Percentiles rank a stretch among this genome's conserved stretches.
phyloP scores from a whole-genome alignment of 2,888 invertebrate genomes.

The Zygaena filipendulae region DNA sequence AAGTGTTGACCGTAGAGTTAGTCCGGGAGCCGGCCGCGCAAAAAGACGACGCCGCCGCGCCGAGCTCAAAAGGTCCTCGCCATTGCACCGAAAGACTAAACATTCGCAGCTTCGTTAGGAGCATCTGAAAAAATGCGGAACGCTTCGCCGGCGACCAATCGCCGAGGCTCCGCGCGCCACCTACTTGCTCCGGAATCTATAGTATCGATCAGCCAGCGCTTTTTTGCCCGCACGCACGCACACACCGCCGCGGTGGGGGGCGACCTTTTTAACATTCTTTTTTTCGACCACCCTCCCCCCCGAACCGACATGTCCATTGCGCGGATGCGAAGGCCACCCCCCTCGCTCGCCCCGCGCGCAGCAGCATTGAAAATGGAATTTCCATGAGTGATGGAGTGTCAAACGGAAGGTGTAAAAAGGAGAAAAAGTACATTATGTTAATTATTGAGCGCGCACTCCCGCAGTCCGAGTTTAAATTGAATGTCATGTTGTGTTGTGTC shows the following conservation, averaged over 20 bases:
- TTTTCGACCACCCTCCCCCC: constrained; percentile 62
- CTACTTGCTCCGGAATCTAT: constrained; percentile 67
- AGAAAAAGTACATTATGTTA: constrained; percentile 68
- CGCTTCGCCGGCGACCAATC: constrained; percentile 43
- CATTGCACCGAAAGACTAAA: constrained; percentile 44
- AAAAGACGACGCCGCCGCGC: constrained; percentile 32
- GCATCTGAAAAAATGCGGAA: constrained; percentile 33
- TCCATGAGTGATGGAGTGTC: constrained; percentile 70
- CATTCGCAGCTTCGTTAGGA: constrained; percentile 56
- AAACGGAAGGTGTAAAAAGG: constrained; percentile 66
- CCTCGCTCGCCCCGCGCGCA: constrained; percentile 46
- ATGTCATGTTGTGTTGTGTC: constrained; percentile 51
- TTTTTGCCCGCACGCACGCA: constrained; percentile 65
- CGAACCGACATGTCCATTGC: constrained; percentile 64
- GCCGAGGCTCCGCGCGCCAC: constrained; percentile 47
- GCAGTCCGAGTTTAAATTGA: constrained; percentile 62
- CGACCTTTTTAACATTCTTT: constrained; percentile 68
- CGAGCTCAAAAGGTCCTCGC: constrained; percentile 42
- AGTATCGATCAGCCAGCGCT: constrained; percentile 66
- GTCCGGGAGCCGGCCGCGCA: constrained; percentile 22
- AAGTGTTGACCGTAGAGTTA: constrained; percentile 40
- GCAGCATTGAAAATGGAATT: constrained; percentile 69
- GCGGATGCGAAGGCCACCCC: constrained; percentile 66
- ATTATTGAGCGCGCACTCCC: constrained; percentile 59
- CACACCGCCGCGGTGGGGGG: constrained; percentile 57